Evolutionary conservation across 2,113 vertebrate genomes (phyloP).

Genomic region (Hiodon alosoides): DNA sequence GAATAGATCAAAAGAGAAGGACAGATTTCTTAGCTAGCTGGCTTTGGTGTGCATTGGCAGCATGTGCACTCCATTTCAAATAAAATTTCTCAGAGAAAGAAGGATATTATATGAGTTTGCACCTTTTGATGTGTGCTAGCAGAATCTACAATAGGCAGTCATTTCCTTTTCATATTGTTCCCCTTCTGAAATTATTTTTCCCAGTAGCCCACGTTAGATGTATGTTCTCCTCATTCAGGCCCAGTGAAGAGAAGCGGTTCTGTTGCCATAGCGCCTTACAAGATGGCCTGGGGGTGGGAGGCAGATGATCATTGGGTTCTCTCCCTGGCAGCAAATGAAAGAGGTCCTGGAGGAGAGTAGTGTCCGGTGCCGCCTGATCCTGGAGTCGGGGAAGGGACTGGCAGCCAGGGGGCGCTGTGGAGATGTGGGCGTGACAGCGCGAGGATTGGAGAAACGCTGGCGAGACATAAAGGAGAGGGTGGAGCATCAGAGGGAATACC

Average conservation of each 20-base stretch:
- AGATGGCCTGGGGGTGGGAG: neutral
- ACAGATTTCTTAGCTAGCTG: neutral
- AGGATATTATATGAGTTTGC: conserved; percentile 28
- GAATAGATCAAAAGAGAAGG: neutral
- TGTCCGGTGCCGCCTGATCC: conserved; percentile 55
- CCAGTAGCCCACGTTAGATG: conserved; percentile 20
- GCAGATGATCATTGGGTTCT: conserved; percentile 9
- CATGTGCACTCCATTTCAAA: conserved; percentile 29
- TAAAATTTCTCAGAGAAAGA: conserved; percentile 37
- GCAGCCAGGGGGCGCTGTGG: conserved; percentile 46
- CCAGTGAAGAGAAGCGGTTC: neutral
- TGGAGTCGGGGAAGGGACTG: conserved; percentile 67
- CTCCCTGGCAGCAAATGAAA: conserved; percentile 61
- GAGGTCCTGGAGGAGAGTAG: conserved; percentile 57
- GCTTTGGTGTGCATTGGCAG: conserved; percentile 9
- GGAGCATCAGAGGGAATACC: conserved; percentile 50
- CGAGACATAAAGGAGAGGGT: conserved; percentile 57
- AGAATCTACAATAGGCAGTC: neutral
- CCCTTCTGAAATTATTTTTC: conserved; percentile 13
- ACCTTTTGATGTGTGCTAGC: conserved; percentile 15
- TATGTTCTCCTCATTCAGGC: conserved; percentile 26
- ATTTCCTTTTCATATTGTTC: conserved; percentile 22
- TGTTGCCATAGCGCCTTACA: conserved; percentile 11
- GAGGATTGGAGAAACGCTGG: conserved; percentile 67
- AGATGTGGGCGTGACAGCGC: conserved; percentile 55